Conservation (phyloP, 2,888 invertebrate species). For the Thumatha senex region DNA sequence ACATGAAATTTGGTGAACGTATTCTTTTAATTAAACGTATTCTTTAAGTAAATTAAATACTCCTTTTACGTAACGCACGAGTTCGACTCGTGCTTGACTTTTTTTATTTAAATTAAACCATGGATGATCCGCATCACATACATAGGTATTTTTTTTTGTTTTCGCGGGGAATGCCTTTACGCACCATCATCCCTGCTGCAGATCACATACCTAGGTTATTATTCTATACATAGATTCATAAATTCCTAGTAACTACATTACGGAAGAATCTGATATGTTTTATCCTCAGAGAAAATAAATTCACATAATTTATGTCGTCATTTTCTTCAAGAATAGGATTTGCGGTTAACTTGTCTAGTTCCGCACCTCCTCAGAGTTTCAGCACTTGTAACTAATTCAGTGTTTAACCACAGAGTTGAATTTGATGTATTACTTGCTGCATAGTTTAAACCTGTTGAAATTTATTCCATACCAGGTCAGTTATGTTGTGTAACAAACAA, state of each 20-base stretch:
- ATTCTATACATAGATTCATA: too few relatives aligned
- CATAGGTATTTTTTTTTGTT: too few relatives aligned
- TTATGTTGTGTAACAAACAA: background rate
- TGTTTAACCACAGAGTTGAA: conserved; percentile 2
- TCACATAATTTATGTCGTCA: background rate
- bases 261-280: background rate
- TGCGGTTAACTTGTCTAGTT: background rate
- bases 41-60: too few relatives aligned
- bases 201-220: too few relatives aligned
- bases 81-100: too few relatives aligned
- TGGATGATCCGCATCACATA: too few relatives aligned
- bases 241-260: background rate
- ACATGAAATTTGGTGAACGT: too few relatives aligned
- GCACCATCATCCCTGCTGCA: too few relatives aligned
- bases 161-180: too few relatives aligned
- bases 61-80: too few relatives aligned
- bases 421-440: conserved; percentile 11
- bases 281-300: background rate
- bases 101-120: too few relatives aligned
- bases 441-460: conserved; percentile 13
- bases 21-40: too few relatives aligned
- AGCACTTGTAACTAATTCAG: conserved; percentile 8
- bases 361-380: background rate
- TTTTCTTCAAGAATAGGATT: background rate
- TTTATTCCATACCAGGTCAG: background rate